A percentile compares a stretch with the other conserved stretches of the same genome.
phyloP scores from a whole-genome alignment of 2,888 invertebrate species.

The Laothoe populi region DNA sequence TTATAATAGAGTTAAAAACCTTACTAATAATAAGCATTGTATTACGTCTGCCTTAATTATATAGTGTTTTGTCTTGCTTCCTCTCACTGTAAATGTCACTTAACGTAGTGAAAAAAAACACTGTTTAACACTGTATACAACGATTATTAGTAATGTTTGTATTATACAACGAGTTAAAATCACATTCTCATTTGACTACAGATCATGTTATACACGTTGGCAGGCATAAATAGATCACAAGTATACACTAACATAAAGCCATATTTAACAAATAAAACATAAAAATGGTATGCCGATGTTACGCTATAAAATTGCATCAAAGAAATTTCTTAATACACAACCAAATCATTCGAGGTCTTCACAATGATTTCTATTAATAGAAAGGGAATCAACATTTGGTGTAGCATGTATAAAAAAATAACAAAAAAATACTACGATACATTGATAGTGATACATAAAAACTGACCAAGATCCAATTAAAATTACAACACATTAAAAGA shows the following conservation, averaged over 20 bases:
- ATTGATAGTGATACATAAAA: neutral
- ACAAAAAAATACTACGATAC: neutral
- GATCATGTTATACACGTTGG: too few relatives aligned
- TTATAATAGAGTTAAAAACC: too few relatives aligned
- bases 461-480: slow-evolving; percentile 9
- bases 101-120: too few relatives aligned
- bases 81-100: too few relatives aligned
- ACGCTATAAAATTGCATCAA: slow-evolving; percentile 19
- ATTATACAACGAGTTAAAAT: too few relatives aligned
- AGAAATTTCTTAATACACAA: slow-evolving; percentile 28
- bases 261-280: neutral
- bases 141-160: too few relatives aligned
- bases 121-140: too few relatives aligned
- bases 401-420: neutral
- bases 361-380: neutral
- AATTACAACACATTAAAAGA: slow-evolving; percentile 24
- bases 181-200: too few relatives aligned
- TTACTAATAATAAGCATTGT: too few relatives aligned
- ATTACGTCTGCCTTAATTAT: too few relatives aligned
- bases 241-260: neutral
- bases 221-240: neutral
- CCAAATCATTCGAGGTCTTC: slow-evolving; percentile 18
- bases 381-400: neutral
- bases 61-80: too few relatives aligned
- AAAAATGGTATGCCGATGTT: slow-evolving; percentile 15